Evolutionary conservation across 2,113 vertebrate genomes (phyloP).

Genomic region (Toxotes jaculatrix): DNA sequence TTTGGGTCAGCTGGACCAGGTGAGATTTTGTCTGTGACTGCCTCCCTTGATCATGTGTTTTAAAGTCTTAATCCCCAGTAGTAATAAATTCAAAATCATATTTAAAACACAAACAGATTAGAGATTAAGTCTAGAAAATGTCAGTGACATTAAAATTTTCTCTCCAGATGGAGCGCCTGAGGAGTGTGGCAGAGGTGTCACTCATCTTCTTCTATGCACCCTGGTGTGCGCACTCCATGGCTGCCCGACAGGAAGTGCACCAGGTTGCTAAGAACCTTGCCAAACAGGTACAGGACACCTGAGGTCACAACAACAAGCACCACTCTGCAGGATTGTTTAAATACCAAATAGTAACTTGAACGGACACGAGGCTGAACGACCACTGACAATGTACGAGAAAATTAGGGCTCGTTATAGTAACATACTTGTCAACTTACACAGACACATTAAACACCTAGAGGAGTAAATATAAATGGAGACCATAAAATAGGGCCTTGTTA

Average conservation of each 20-base stretch:
- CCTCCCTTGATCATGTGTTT: not conserved
- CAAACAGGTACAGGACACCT: slow-evolving; percentile 87
- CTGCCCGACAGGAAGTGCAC: slow-evolving; percentile 90
- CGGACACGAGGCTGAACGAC: too few relatives aligned
- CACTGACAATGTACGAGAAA: not conserved
- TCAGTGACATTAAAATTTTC: not conserved
- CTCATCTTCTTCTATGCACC: slow-evolving; percentile 95
- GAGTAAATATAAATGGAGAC: too few relatives aligned
- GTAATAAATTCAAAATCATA: not conserved
- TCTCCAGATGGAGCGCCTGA: slow-evolving; percentile 85
- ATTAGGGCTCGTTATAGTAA: not conserved
- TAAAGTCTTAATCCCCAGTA: not conserved
- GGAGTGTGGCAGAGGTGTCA: slow-evolving; percentile 88
- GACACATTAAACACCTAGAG: too few relatives aligned
- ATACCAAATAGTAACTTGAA: not conserved
- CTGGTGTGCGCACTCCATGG: slow-evolving; percentile 96
- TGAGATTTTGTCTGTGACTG: slow-evolving; percentile 5
- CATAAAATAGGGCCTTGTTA: not conserved
- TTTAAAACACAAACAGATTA: not conserved
- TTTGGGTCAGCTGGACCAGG: slow-evolving; percentile 92
- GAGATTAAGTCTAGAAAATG: not conserved
- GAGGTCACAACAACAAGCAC: not conserved
- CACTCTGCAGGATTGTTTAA: not conserved
- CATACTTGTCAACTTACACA: too few relatives aligned
- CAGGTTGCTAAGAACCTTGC: slow-evolving; percentile 89